Conservation (phyloP, 2,888 invertebrate genomes). For the Melanotus villosus region DNA sequence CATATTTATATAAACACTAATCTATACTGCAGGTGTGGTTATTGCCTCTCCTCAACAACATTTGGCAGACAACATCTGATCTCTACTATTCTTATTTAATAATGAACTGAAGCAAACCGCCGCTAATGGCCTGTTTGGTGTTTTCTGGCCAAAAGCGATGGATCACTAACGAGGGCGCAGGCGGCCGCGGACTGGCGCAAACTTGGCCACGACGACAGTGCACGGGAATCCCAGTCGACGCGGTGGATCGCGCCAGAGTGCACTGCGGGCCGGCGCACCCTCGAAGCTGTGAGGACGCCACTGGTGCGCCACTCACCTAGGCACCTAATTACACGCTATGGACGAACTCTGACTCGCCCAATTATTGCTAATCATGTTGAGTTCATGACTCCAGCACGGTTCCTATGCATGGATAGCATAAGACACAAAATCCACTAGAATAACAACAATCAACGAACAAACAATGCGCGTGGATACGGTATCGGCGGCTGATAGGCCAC, state of each 20-base stretch:
- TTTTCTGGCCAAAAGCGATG: slow-evolving; percentile 47
- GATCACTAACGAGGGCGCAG: slow-evolving; percentile 59
- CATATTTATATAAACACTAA: slow-evolving; percentile 58
- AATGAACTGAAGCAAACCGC: slow-evolving; percentile 48
- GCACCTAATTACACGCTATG: slow-evolving; percentile 68
- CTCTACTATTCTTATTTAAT: slow-evolving; percentile 59
- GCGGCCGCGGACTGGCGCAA: slow-evolving; percentile 53
- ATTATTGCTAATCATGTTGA: slow-evolving; percentile 67
- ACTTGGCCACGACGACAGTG: slow-evolving; percentile 58
- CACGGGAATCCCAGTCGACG: slow-evolving; percentile 53
- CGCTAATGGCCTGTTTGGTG: slow-evolving; percentile 38
- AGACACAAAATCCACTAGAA: slow-evolving; percentile 61
- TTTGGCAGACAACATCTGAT: slow-evolving; percentile 68
- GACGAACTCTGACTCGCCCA: slow-evolving; percentile 64
- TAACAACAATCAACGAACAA: slow-evolving; percentile 64
- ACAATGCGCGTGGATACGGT: slow-evolving; percentile 56
- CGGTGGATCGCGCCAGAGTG: slow-evolving; percentile 57
- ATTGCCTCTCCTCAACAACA: slow-evolving; percentile 63
- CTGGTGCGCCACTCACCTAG: slow-evolving; percentile 62
- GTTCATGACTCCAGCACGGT: slow-evolving; percentile 63
- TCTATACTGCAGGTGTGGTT: slow-evolving; percentile 56
- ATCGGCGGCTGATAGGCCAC: slow-evolving; percentile 49
- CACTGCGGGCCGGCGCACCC: slow-evolving; percentile 60
- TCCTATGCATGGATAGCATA: slow-evolving; percentile 54
- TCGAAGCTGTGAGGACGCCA: slow-evolving; percentile 56